phyloP scores from a whole-genome alignment of 2,888 invertebrate genomes.

The Erannis defoliaria region DNA sequence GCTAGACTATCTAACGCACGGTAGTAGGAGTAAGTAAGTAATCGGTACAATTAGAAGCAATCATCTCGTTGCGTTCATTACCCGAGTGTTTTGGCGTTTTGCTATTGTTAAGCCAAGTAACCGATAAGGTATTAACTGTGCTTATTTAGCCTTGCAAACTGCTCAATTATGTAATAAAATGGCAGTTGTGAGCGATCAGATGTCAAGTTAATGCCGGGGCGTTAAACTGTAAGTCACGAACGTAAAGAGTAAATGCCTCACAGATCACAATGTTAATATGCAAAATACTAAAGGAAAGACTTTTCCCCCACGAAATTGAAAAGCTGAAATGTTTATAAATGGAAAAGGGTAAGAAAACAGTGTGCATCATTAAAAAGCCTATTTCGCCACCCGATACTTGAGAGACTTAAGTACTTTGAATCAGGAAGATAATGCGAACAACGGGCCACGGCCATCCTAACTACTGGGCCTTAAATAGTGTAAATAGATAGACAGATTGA shows the following conservation, averaged over 20 bases:
- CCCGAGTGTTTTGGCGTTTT: slow-evolving; percentile 26
- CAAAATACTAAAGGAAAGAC: no score
- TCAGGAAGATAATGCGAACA: no score
- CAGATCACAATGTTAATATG: not conserved
- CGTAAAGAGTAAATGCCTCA: no score
- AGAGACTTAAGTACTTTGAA: no score
- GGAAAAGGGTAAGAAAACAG: not conserved
- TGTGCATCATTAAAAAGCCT: not conserved
- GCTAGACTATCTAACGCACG: not conserved
- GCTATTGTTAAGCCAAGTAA: slow-evolving; percentile 28
- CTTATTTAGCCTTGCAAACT: slow-evolving; percentile 19
- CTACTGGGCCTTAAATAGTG: no score
- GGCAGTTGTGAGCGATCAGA: not conserved
- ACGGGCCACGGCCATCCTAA: no score
- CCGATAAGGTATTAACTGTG: slow-evolving; percentile 25
- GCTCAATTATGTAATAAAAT: slow-evolving; percentile 28
- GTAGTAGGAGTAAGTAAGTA: slow-evolving; percentile 4
- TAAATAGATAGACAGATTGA: no score
- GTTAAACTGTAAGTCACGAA: no score
- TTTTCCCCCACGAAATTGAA: no score
- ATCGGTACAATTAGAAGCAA: slow-evolving; percentile 40
- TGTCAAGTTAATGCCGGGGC: not conserved
- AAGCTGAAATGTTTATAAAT: no score
- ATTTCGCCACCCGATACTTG: no score
- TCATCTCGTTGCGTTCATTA: slow-evolving; percentile 43